A percentile compares a stretch with the other conserved stretches of the same genome.
These are phyloP conservation scores for Monomorium pharaonis DNA, from an alignment of 1,140 invertebrate genomes.

Conservation along the genomic window DNA sequence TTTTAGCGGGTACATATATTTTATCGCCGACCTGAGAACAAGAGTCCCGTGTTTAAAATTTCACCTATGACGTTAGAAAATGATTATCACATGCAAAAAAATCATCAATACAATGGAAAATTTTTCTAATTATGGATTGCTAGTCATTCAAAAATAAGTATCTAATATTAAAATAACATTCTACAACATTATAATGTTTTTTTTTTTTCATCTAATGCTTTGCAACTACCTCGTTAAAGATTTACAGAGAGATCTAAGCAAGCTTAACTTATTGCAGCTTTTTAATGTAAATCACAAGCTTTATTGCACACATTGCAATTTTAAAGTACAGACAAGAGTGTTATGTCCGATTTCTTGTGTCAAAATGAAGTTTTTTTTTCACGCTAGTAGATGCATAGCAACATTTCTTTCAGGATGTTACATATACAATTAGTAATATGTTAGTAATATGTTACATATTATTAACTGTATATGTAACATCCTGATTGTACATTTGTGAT, in stretches of 20 bases:
- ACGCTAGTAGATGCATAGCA: slow-evolving; percentile 4
- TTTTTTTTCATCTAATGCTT: not conserved
- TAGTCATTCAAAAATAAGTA: not conserved
- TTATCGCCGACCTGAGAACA: no score
- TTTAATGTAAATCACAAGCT: not conserved
- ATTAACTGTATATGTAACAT: slow-evolving; percentile 1
- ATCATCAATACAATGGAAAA: slow-evolving; percentile 7
- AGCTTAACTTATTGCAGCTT: slow-evolving; percentile 4
- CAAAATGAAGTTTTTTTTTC: slow-evolving; percentile 17
- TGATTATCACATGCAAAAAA: not conserved
- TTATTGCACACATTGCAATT: slow-evolving; percentile 11
- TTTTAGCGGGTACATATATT: no score
- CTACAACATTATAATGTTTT: not conserved
- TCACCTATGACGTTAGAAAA: not conserved
- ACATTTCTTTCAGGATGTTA: slow-evolving; percentile 16
- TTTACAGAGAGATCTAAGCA: slow-evolving; percentile 28
- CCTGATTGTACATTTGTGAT: not conserved
- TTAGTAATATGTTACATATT: slow-evolving; percentile 11
- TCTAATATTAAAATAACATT: slow-evolving; percentile 23
- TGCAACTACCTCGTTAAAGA: not conserved
- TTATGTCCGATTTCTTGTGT: not conserved
- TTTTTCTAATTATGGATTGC: not conserved
- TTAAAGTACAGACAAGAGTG: not conserved
- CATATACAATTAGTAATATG: not conserved
- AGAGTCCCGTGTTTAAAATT: no score